Evolutionary conservation across 2,113 vertebrate species (phyloP).

Genomic region (Sylvietta virens): DNA sequence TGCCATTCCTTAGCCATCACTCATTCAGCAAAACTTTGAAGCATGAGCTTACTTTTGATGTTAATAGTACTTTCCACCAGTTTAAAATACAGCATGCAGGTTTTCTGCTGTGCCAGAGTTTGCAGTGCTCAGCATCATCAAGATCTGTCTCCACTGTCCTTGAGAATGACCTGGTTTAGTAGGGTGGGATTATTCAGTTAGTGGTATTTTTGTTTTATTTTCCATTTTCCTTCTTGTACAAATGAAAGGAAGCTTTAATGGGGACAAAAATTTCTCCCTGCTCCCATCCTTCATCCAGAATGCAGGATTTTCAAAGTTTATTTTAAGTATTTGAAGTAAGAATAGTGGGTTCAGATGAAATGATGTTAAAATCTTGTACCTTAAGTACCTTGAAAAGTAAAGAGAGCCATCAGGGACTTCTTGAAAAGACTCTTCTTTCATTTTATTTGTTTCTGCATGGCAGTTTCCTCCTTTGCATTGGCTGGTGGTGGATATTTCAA

Average conservation of each 20-base stretch:
- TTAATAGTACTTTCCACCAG: background rate
- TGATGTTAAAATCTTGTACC: background rate
- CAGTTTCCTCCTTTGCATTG: conserved; percentile 43
- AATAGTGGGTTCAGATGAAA: background rate
- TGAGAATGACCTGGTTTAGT: background rate
- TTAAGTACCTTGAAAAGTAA: conserved; percentile 1
- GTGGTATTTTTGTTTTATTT: background rate
- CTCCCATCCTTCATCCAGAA: background rate
- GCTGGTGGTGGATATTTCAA: conserved; percentile 58
- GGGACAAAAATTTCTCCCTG: background rate
- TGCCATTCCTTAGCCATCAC: background rate
- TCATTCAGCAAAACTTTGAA: background rate
- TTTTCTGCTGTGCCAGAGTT: background rate
- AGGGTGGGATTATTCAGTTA: background rate
- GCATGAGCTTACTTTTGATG: background rate
- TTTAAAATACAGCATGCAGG: background rate
- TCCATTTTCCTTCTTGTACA: background rate
- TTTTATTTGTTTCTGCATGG: conserved; percentile 62
- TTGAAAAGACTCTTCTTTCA: background rate
- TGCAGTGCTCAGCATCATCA: background rate
- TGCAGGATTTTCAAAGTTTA: background rate
- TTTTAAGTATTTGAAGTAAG: background rate
- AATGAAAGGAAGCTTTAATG: background rate
- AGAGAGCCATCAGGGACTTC: background rate
- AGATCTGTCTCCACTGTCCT: background rate